Base-by-base conservation (phyloP, 2,113 vertebrate genomes). In the Dryoscopus gambensis region DNA sequence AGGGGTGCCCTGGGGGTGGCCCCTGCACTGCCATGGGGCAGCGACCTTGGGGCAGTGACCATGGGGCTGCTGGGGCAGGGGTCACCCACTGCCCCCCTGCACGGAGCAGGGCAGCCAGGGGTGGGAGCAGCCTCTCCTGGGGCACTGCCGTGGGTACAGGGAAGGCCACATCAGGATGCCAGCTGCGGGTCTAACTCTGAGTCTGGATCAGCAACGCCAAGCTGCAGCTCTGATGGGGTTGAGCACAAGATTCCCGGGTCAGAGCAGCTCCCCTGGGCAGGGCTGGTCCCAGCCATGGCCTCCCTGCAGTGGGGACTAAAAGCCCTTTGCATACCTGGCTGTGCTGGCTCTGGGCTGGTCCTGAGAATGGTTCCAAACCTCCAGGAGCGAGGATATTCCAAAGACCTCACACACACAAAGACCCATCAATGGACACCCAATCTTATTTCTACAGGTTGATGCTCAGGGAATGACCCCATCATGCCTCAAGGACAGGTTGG, bases 91-190 rank as follows among this genome's bases (percentile, higher is more conserved):
- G 57, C 21, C 24, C 17, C 23, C 31, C 27, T 17, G 7, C 37
- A 64, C 9, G 53, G 20, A n/a, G 10, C 22, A 63, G 17, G 28
- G 37, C 18, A 28, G 47, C 15, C 18, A 35, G 57, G 17, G 19
- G 1, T 75, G 75, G 16, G 21, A 76, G 30, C 35, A 83, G 12
- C 24, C 33, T 63, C 50, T 80, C 18, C 40, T 78, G 42, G 10
- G 39, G 7, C 4, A 70, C 23, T 28, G 68, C 47, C 0, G 1
- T 77, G 74, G 44, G 15, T 6, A 39, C 1, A 3, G 24, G 5
- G 7, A 56, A 73, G 13, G 16, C 23, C 49, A 84, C 25, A 25
- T 2, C 1, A 7, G 25, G 63, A 18, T 7, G 2, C 25, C 44
- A 83, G 47, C 28, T 11, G 10, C 42, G 50, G n/a, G 21, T 28